Base-by-base conservation (phyloP, 2,888 invertebrate species). In the Sinelater perroti region DNA sequence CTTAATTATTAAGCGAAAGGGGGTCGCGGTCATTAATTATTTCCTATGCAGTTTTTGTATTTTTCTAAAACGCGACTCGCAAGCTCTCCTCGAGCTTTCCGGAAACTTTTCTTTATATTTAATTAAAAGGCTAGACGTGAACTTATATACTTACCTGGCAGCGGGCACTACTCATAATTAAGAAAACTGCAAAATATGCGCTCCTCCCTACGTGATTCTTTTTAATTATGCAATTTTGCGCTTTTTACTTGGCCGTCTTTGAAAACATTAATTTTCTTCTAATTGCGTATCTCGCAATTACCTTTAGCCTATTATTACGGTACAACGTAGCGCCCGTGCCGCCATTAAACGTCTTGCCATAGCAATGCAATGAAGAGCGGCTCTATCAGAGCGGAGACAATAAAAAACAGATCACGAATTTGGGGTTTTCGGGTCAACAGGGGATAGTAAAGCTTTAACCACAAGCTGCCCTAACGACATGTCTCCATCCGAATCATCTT, bases 151-250 rank as follows among this genome's bases (percentile, higher is more conserved):
- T 56, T 45, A 46, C 45, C 50, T 56, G 21, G 28, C 28, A 53
- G 35, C 36, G 38, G 31, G 28, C 50, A 49, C 33, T 49, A 49
- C 33, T 54, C 50, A 30, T 56, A 56, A 56, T 56, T 56, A 56
- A 45, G 51, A 44, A 56, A 56, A 56, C 38, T 56, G 56, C 18
- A 38, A 42, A 45, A 42, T 51, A 56, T 51, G 45, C 38, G 26
- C 56, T 31, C 31, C 33, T 21, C 10, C 28, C 35, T 31, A 35
- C 31, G 42, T 47, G 40, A 55, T 55, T 28, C 46, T 40, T 45
- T 54, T 54, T 54, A 17, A 47, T 54, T 28, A 38, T 35, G 26
- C 40, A 40, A 6, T 40, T 38, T 38, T 21, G 10, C 8, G 28
- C 28, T 50, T 50, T 13, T 38, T 38, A 20, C 31, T 50, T 40